Conservation (phyloP, 1,140 invertebrate genomes). For the Aphaenogaster floridana region DNA sequence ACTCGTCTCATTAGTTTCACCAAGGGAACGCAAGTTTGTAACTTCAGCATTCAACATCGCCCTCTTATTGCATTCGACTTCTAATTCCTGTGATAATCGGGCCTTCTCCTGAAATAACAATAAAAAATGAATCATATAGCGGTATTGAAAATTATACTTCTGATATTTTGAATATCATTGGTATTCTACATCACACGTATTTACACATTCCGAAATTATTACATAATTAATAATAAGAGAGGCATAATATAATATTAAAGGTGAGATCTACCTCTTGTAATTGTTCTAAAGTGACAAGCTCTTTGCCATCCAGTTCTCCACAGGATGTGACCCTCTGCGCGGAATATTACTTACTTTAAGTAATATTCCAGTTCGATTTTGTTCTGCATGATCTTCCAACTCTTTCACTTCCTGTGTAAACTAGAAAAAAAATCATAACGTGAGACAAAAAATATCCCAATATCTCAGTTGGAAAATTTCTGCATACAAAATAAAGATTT, state of each 20-base stretch:
- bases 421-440: constrained; percentile 58
- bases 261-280: constrained; percentile 77
- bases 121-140: not conserved
- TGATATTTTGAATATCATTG: constrained; percentile 9
- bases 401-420: constrained; percentile 77
- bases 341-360: too few relatives aligned
- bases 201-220: not conserved
- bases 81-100: constrained; percentile 75
- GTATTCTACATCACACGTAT: not conserved
- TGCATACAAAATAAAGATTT: not conserved
- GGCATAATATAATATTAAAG: not conserved
- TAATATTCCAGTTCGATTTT: constrained; percentile 69
- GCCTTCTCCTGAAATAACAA: constrained; percentile 77
- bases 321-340: constrained; percentile 50
- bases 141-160: constrained; percentile 31
- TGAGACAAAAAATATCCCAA: not conserved
- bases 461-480: not conserved
- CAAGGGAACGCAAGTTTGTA: constrained; percentile 73
- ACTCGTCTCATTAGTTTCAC: constrained; percentile 73
- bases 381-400: constrained; percentile 73
- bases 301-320: constrained; percentile 53
- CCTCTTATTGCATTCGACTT: constrained; percentile 76
- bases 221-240: not conserved
- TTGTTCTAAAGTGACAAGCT: constrained; percentile 74
- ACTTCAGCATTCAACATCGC: constrained; percentile 76